Percentiles rank a stretch among this genome's conserved stretches.
Evolutionary conservation across 2,113 vertebrate genomes (phyloP).

Genomic region (Panthera leo): DNA sequence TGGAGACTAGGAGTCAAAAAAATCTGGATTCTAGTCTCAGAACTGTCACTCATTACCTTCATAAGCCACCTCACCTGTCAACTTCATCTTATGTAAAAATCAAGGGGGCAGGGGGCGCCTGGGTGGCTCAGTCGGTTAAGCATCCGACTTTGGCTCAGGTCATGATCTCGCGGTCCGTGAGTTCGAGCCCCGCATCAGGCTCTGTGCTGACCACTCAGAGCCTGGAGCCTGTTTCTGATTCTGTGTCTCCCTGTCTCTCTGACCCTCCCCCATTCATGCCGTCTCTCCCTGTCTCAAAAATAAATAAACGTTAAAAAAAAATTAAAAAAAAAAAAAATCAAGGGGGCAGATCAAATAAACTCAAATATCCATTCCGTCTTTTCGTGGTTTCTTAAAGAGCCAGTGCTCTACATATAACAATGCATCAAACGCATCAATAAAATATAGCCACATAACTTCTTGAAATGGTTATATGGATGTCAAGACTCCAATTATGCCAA

Average conservation of each 20-base stretch:
- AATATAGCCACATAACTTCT: background rate
- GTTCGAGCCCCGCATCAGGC: no score
- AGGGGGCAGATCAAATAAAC: background rate
- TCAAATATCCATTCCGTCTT: background rate
- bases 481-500: background rate
- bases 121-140: no score
- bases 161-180: no score
- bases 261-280: no score
- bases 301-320: no score
- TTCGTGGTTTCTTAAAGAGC: background rate
- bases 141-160: no score
- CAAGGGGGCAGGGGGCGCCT: background rate
- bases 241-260: no score
- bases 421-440: background rate
- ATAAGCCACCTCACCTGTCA: background rate
- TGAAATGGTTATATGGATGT: background rate
- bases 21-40: background rate
- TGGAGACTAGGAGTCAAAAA: background rate
- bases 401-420: background rate
- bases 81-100: background rate
- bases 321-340: background rate
- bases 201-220: no score
- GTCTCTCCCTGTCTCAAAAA: no score
- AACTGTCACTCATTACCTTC: background rate
- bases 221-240: no score